Percentiles rank a stretch among this genome's conserved stretches.
Evolutionary conservation across 2,113 vertebrate genomes (phyloP).

Genomic region (Pithys albifrons): DNA sequence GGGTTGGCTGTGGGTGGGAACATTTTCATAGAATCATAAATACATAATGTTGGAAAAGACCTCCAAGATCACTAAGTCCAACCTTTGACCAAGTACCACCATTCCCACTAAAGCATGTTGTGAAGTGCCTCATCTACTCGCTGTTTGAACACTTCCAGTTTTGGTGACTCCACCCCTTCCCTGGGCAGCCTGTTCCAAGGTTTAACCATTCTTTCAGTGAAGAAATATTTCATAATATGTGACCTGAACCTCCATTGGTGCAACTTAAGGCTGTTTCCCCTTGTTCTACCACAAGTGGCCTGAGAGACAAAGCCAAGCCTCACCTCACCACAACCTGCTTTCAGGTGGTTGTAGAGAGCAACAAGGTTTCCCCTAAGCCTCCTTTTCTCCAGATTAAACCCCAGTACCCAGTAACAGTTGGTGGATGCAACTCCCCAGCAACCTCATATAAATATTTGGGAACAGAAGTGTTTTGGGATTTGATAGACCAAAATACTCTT

Average conservation of each 20-base stretch:
- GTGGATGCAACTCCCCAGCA: not conserved
- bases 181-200: not conserved
- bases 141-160: not conserved
- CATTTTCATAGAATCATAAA: not conserved
- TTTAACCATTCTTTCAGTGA: not conserved
- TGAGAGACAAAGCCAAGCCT: not conserved
- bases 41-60: not conserved
- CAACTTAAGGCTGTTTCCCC: rapidly evolving
- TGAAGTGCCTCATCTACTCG: rapidly evolving
- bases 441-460: not conserved
- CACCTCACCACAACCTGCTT: not conserved
- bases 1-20: not conserved
- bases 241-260: not conserved
- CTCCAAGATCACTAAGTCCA: not conserved
- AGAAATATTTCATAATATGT: not conserved
- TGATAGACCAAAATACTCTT: not conserved
- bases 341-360: not conserved
- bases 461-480: not conserved
- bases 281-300: not conserved
- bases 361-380: not conserved
- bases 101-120: not conserved
- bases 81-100: not conserved
- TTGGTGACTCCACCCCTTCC: not conserved
- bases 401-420: not conserved
- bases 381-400: not conserved